phyloP scores from a whole-genome alignment of 2,113 vertebrate genomes.

The Physeter macrocephalus region DNA sequence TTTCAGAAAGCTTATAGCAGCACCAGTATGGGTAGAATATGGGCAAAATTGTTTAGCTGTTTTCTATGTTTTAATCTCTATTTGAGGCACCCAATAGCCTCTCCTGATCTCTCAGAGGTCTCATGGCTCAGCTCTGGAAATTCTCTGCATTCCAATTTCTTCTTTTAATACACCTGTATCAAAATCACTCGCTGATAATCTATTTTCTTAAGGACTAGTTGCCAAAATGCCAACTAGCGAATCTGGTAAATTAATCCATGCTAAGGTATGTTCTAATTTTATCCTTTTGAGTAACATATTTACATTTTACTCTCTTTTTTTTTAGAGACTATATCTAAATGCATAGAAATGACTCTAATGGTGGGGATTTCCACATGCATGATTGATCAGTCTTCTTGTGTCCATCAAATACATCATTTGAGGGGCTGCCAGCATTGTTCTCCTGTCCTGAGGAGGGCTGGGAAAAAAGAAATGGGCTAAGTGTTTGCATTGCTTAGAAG shows the following conservation, averaged over 20 bases:
- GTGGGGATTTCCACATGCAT: background rate
- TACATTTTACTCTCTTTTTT: background rate
- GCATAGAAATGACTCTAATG: background rate
- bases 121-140: background rate
- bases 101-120: background rate
- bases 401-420: background rate
- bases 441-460: background rate
- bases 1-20: background rate
- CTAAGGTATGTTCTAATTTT: background rate
- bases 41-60: background rate
- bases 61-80: background rate
- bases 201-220: slow-evolving; percentile 6
- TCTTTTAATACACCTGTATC: background rate
- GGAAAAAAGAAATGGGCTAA: background rate
- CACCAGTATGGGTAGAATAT: background rate
- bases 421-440: background rate
- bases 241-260: background rate
- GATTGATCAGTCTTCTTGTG: background rate
- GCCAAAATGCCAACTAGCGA: background rate
- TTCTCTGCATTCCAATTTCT: background rate
- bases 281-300: background rate
- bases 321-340: background rate
- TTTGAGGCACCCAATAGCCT: background rate
- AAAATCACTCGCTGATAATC: background rate
- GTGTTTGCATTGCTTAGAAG: background rate